phyloP scores from a whole-genome alignment of 2,113 vertebrate species.

The Anarhynchus alexandrinus region DNA sequence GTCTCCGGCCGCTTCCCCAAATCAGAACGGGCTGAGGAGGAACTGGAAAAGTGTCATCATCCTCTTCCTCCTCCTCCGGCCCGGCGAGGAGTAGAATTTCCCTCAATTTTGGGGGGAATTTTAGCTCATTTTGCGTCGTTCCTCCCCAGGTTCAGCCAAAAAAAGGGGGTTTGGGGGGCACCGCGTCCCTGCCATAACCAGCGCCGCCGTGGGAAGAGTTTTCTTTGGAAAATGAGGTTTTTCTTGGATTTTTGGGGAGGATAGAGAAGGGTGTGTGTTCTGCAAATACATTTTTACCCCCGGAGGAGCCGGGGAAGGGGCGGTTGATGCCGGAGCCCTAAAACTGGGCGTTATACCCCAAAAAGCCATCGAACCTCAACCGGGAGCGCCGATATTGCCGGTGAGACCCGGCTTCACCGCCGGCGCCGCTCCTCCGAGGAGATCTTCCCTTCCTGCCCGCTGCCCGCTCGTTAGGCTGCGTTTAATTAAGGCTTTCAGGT shows the following conservation, averaged over 20 bases:
- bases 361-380: background rate
- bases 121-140: background rate
- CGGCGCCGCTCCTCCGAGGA: background rate
- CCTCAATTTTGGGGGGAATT: background rate
- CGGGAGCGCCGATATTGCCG: rapidly evolving
- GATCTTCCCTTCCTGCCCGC: background rate
- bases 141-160: background rate
- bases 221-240: background rate
- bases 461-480: conserved; percentile 12
- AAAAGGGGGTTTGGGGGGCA: background rate
- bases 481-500: conserved; percentile 63
- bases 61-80: background rate
- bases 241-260: background rate
- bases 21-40: background rate
- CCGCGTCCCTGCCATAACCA: background rate
- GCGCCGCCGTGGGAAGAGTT: background rate
- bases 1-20: too few relatives aligned
- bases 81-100: background rate
- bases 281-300: background rate
- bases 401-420: background rate
- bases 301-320: background rate
- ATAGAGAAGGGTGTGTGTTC: rapidly evolving
- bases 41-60: background rate
- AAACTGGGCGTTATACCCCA: background rate
- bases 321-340: background rate